phyloP scores from a whole-genome alignment of 2,797 vertebrate genomes.

The Rhabdomys pumilio region DNA sequence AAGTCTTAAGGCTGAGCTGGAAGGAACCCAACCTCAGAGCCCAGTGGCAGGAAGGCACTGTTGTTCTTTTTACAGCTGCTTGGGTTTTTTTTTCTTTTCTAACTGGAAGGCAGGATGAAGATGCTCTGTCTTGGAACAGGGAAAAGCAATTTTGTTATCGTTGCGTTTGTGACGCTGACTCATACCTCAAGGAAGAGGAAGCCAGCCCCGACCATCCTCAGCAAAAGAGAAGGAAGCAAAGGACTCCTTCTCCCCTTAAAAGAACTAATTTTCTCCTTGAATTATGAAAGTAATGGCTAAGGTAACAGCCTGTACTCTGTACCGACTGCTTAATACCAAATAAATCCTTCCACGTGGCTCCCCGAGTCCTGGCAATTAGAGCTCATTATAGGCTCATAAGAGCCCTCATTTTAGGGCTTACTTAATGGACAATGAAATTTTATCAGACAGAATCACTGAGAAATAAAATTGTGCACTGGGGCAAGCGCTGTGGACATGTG shows the following conservation, averaged over 20 bases:
- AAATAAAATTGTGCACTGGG: conserved; percentile 94
- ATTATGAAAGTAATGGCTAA: conserved; percentile 99
- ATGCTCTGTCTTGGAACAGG: not conserved
- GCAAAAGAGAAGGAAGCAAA: conserved; percentile 96
- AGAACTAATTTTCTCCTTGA: conserved; percentile 99
- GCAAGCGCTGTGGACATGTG: conserved; percentile 92
- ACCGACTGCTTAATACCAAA: conserved; percentile 97
- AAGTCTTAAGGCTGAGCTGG: conserved; percentile 76
- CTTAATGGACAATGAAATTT: conserved; percentile 99
- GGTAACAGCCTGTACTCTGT: conserved; percentile 99
- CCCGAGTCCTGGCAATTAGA: conserved; percentile 98
- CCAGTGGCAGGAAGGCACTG: conserved; percentile 63
- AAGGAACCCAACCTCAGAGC: conserved; percentile 67
- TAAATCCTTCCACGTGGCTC: conserved; percentile 99
- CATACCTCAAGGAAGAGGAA: conserved; percentile 91
- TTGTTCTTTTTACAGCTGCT: conserved; percentile 88
- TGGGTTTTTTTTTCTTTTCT: conserved; percentile 74
- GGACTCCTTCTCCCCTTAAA: conserved; percentile 93
- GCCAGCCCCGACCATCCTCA: conserved; percentile 92
- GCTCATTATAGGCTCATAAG: conserved; percentile 99
- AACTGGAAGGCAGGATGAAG: not conserved
- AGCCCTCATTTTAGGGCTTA: conserved; percentile 98
- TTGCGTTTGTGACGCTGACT: conserved; percentile 91
- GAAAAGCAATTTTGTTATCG: conserved; percentile 90
- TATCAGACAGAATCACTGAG: conserved; percentile 98